A percentile compares a stretch with the other conserved stretches of the same genome.
Evolutionary conservation across 2,113 vertebrate genomes (phyloP).

Genomic region (Euleptes europaea): DNA sequence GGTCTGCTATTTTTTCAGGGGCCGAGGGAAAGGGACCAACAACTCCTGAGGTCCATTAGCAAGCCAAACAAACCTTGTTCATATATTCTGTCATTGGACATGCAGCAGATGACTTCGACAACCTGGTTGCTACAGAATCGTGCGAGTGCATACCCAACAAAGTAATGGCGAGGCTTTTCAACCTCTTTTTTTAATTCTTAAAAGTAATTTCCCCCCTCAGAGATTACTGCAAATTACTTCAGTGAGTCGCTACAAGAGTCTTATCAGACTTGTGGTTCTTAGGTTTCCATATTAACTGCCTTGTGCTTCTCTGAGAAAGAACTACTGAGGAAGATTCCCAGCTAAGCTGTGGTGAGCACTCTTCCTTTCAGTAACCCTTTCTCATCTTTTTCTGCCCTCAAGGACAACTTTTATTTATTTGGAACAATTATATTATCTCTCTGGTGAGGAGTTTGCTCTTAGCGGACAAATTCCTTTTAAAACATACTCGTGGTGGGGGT

Average conservation of each 20-base stretch:
- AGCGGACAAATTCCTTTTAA: constrained; percentile 36
- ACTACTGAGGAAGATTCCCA: constrained; percentile 42
- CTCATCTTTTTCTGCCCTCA: neutral
- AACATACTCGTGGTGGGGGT: neutral
- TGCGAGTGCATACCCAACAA: constrained; percentile 54
- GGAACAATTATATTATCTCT: constrained; percentile 30
- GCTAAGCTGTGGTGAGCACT: constrained; percentile 43
- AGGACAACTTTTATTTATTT: constrained; percentile 6
- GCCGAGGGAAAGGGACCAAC: no score
- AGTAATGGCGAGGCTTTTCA: constrained; percentile 51
- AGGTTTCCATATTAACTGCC: constrained; percentile 58
- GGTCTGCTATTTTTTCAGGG: no score
- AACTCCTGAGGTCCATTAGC: no score
- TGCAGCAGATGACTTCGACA: constrained; percentile 38
- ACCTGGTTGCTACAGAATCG: constrained; percentile 48
- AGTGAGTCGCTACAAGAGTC: constrained; percentile 61
- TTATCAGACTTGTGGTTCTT: constrained; percentile 67
- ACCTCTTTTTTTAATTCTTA: neutral
- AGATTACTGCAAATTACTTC: constrained; percentile 73
- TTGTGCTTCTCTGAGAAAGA: constrained; percentile 52
- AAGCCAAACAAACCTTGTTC: no score
- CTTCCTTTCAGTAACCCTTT: constrained; percentile 40
- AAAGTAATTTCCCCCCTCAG: constrained; percentile 65
- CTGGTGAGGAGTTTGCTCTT: neutral
- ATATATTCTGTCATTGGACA: no score